Base-by-base conservation (phyloP, 2,113 vertebrate genomes). In the Sclerurus mexicanus region DNA sequence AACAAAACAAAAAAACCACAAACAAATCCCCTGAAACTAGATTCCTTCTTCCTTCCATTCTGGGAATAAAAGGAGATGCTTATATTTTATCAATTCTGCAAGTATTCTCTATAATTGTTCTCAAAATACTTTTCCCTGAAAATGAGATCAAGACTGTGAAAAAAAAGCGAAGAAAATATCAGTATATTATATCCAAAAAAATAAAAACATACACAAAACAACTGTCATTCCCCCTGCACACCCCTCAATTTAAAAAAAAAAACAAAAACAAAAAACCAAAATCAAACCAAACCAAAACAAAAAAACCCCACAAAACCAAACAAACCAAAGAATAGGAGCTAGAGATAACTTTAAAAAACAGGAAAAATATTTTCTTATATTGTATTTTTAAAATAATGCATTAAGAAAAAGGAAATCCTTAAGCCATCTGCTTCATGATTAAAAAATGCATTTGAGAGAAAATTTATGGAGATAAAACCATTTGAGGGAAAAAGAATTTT, bases 271-370 rank as follows among this genome's bases (percentile, higher is more conserved):
- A 47, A 49, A 49, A 40, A 40, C 9, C 40, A 11, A 40, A 40
- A 40, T 13, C 49, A 49, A 49, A 49, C 22, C 10, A 40, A 6
- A 58, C n/a, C n/a, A 28, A 9, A 6, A 39, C 2, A 4, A 47
- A 19, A 46, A 46, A 46, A 46, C 18, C 44, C n/a, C n/a, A n/a
- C n/a, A n/a, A n/a, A n/a, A n/a, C n/a, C n/a, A n/a, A 17, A 19
- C 14, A 27, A 3, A 20, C 19, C 9, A 58, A 31, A 71, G 16
- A 56, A 24, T 14, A 24, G 3, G 3, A 85, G 9, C 44, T 21
- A 6, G 33, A 72, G 73, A 24, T 0, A 15, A 7, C 6, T 74
- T 66, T 14, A 5, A 4, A 1, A 55, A 67, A 42, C 6, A 4
- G 7, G 11, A 47, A 76, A 76, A 90, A 27, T 60, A 59, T 53